Evolutionary conservation across 2,888 invertebrate genomes (phyloP), one percentile per base, ranked within the genome.

Genomic region (Frankliniella fusca): DNA sequence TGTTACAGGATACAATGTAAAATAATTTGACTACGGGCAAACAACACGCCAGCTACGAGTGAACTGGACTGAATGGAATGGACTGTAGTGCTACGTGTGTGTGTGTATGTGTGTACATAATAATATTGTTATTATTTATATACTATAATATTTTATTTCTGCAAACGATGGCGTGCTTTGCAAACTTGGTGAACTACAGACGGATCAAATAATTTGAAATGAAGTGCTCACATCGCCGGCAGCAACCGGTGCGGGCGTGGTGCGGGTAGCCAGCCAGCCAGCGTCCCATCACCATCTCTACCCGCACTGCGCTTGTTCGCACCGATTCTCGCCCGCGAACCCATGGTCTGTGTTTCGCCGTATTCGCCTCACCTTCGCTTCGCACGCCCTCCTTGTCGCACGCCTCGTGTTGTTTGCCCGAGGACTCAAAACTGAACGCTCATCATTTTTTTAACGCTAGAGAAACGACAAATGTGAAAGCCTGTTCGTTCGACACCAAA

Each of bases 21-120:
- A 76, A 76, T 27, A 23, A 23, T 76, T 27, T 76, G 70, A 76
- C 70, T 27, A 76, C 27, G 70, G 70, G 70, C 70, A 76, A 76
- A 76, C 70, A 76, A 76, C 70, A 76, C 70, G 70, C n/a, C 23
- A 76, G 70, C 70, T 27, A 76, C 27, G 70, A 76, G 70, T 76
- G 70, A 76, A 76, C 27, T 76, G 70, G 70, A 76, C 70, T 76
- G 70, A 76, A 76, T 76, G 70, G 23, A 76, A 76, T 76, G 70
- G 27, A 76, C 70, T 76, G 70, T 76, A 23, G 27, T 76, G 27
- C 27, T 76, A 27, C 27, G 70, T 76, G 70, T 76, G 70, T 76
- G 70, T 76, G 70, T 76, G 70, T 23, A 76, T 76, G 70, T 76
- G 70, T 76, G 27, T 27, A 76, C 27, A 76, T 27, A 27, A 76